Conservation (phyloP, 2,888 invertebrate species). For the Acanthoscelides obtectus region DNA sequence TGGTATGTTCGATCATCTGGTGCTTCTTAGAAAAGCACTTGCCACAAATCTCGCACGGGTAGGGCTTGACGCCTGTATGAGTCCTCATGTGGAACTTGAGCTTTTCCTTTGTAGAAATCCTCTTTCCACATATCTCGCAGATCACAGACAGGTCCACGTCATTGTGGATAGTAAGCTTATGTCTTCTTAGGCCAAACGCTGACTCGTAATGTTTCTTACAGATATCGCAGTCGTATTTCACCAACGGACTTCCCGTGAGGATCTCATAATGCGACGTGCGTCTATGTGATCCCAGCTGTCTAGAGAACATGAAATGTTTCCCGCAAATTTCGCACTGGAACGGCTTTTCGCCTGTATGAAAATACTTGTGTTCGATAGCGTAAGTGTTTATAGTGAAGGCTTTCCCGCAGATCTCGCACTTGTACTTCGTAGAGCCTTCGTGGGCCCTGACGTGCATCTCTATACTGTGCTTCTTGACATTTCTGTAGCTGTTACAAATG, state of each 20-base stretch:
- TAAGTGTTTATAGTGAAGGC: constrained; percentile 33
- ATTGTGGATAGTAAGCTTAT: constrained; percentile 37
- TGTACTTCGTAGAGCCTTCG: constrained; percentile 36
- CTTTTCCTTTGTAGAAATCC: constrained; percentile 27
- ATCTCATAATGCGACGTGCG: constrained; percentile 48
- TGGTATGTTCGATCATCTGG: constrained; percentile 28
- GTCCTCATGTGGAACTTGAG: constrained; percentile 32
- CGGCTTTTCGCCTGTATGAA: constrained; percentile 42
- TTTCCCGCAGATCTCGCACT: constrained; percentile 41
- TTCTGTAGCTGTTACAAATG: constrained; percentile 33
- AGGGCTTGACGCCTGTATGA: constrained; percentile 36
- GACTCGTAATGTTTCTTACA: constrained; percentile 46
- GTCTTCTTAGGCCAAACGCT: constrained; percentile 39
- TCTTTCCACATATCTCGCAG: constrained; percentile 31
- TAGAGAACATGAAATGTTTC: constrained; percentile 49
- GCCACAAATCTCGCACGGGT: constrained; percentile 27
- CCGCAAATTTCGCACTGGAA: constrained; percentile 52
- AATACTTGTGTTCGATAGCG: constrained; percentile 32
- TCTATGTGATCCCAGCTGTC: constrained; percentile 50
- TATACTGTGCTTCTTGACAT: constrained; percentile 32
- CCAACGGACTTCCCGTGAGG: constrained; percentile 31
- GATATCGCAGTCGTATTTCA: constrained; percentile 46
- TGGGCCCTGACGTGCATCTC: constrained; percentile 46
- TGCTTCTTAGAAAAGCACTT: constrained; percentile 27
- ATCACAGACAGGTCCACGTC: constrained; percentile 47